Evolutionary conservation across 2,888 invertebrate genomes (phyloP).

Genomic region (Galerucella nymphaeae): DNA sequence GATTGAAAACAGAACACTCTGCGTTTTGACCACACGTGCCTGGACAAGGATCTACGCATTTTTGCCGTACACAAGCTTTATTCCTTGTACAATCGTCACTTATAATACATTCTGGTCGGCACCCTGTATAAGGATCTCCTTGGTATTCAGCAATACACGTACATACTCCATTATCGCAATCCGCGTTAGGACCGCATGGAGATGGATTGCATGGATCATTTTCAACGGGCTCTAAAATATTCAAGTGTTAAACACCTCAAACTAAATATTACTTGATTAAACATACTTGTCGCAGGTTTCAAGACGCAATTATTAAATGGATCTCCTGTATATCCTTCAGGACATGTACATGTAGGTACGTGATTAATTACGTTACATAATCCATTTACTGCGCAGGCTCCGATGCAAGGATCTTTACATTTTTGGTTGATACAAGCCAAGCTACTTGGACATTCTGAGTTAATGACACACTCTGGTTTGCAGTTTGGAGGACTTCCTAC

Average conservation of each 20-base stretch:
- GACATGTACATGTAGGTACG: slow-evolving; percentile 79
- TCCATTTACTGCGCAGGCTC: slow-evolving; percentile 79
- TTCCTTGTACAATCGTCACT: slow-evolving; percentile 79
- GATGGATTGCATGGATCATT: slow-evolving; percentile 71
- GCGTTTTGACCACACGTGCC: slow-evolving; percentile 82
- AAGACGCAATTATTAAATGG: slow-evolving; percentile 67
- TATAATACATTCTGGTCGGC: slow-evolving; percentile 77
- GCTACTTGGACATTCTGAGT: slow-evolving; percentile 78
- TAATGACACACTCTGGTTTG: slow-evolving; percentile 81
- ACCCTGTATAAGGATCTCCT: slow-evolving; percentile 65
- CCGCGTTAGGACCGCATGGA: slow-evolving; percentile 78
- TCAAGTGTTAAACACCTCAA: slow-evolving; percentile 69
- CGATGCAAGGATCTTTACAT: slow-evolving; percentile 82
- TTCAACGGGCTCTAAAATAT: slow-evolving; percentile 68
- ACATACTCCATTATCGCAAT: slow-evolving; percentile 70
- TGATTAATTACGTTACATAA: slow-evolving; percentile 80
- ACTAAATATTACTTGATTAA: slow-evolving; percentile 68
- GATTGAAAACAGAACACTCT: slow-evolving; percentile 79
- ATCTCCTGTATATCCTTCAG: slow-evolving; percentile 71
- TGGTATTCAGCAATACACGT: slow-evolving; percentile 62
- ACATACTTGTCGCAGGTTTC: slow-evolving; percentile 56
- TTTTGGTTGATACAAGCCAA: slow-evolving; percentile 79
- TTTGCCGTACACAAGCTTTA: slow-evolving; percentile 77
- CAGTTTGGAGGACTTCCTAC: slow-evolving; percentile 82
- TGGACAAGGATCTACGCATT: slow-evolving; percentile 84